Percentiles rank a stretch among this genome's conserved stretches.
These are phyloP conservation scores for Mayetiola destructor DNA, from an alignment of 2,888 invertebrate genomes.

Conservation along the genomic window DNA sequence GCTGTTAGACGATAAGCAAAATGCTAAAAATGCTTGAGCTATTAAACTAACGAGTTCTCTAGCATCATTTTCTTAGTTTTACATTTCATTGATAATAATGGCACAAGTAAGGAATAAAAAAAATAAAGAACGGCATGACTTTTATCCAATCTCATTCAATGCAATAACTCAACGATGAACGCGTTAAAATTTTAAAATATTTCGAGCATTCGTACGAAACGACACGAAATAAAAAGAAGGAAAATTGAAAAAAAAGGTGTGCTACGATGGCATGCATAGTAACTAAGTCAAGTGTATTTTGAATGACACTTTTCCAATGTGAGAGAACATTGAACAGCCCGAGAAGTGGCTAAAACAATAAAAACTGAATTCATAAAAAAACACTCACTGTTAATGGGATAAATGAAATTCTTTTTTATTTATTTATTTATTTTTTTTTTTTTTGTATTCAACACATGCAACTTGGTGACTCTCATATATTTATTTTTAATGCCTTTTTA, in stretches of 20 bases:
- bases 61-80: neutral
- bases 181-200: no score
- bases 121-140: neutral
- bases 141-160: no score
- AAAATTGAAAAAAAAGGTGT: neutral
- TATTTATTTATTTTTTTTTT: no score
- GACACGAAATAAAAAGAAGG: no score
- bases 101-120: neutral
- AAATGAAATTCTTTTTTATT: conserved; percentile 8
- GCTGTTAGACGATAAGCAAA: no score
- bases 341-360: neutral
- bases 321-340: no score
- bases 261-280: neutral
- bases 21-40: no score
- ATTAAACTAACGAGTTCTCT: neutral
- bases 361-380: conserved; percentile 1
- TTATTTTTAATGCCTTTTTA: no score
- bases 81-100: neutral
- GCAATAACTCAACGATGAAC: no score
- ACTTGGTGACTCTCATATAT: no score
- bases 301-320: conserved; percentile 4
- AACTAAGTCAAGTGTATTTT: conserved; percentile 8
- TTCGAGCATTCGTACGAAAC: no score
- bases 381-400: neutral
- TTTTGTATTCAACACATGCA: no score